Evolutionary conservation across 1,140 invertebrate genomes (phyloP), one percentile per base, ranked within the genome.

Genomic region (Cotesia vestalis): DNA sequence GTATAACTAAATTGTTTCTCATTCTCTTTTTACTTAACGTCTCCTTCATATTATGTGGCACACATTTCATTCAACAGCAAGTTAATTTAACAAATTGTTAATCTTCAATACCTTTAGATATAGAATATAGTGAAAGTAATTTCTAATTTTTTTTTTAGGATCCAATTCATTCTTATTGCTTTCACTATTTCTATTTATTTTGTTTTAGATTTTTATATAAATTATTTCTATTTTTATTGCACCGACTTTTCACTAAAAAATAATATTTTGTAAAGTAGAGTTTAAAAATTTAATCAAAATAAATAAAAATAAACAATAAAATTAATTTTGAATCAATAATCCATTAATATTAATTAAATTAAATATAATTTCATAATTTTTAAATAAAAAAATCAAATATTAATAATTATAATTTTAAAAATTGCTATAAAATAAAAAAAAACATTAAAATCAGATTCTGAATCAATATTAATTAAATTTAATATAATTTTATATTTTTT

Each of bases 181-280:
- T 55, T 55, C 53, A 55, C 53, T 55, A n/a, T n/a, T n/a, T 55
- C 53, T n/a, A 55, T 46, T 46, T 46, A 46, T 46, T 46, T 46
- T 46, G 6, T 8, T 27, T 27, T 27, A 27, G 27, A 27, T 51
- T 51, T 51, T 51, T 51, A 3, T 51, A 12, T 51, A 3, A 8
- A 51, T n/a, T 51, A 51, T 2, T 3, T 51, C 12, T 51, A 9
- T 51, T n/a, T 9, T 51, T 51, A 9, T 51, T 9, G 8, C 46
- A 51, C 46, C 12, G 46, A 9, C 46, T 9, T 51, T 9, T 51
- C 12, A 51, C 46, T 17, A 55, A 14, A 55, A 12, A 55, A n/a
- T 55, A 55, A 55, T 17, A 4, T 27, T 27, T 27, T 27, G 27
- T 3, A 46, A 2, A 46, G 40, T 46, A 46, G 1, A 46, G 40